Evolutionary conservation across 2,113 vertebrate species (phyloP).

Genomic region (Chlamydotis undulata): DNA sequence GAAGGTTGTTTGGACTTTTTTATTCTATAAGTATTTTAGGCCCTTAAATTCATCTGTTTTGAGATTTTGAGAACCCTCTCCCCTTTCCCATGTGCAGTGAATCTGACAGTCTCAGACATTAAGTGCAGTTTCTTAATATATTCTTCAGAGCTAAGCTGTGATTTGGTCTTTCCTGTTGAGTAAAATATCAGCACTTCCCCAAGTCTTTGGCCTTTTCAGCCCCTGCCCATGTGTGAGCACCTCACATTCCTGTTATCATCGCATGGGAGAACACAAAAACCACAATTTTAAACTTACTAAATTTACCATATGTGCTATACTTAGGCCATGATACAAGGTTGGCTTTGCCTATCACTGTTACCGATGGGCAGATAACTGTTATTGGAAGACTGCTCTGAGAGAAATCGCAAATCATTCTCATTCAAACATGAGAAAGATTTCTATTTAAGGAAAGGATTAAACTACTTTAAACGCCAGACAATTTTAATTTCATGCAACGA

Average conservation of each 20-base stretch:
- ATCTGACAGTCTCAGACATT: background rate
- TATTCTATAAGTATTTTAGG: background rate
- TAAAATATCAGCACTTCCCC: background rate
- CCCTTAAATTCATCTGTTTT: background rate
- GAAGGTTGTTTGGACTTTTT: background rate
- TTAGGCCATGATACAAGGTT: background rate
- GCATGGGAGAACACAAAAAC: background rate
- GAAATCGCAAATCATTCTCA: background rate
- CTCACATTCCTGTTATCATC: background rate
- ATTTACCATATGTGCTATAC: background rate
- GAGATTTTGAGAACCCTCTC: background rate
- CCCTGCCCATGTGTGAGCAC: fast-evolving
- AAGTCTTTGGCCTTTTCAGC: background rate
- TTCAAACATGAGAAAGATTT: background rate
- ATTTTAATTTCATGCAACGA: background rate
- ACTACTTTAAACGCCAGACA: background rate
- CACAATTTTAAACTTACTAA: background rate
- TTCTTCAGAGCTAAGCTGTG: background rate
- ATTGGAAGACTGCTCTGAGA: background rate
- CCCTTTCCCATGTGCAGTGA: background rate
- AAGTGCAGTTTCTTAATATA: background rate
- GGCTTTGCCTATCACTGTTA: background rate
- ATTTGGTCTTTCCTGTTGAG: background rate
- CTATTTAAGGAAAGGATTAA: background rate
- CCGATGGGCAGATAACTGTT: background rate